Base-by-base conservation (phyloP, 2,113 vertebrate genomes). In the Nothoprocta pentlandii region DNA sequence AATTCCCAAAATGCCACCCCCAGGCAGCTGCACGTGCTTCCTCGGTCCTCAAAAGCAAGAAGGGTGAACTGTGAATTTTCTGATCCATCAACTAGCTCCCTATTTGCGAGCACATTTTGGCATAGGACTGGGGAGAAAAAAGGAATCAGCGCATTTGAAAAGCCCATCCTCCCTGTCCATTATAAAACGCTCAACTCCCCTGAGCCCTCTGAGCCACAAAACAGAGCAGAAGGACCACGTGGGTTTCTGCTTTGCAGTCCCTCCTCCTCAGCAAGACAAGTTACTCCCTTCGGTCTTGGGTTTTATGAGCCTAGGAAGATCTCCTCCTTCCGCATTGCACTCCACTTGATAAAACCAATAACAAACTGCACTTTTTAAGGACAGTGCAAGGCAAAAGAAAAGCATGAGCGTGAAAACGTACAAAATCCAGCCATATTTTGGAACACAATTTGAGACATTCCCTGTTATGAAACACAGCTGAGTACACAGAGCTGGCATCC, bases 51-150 rank as follows among this genome's bases (percentile, higher is more conserved):
- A 47, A 36, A 70, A 25, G 22, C 12, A 28, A 63, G 16, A 39
- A 63, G 39, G 53, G 23, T 23, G 22, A 63, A 39, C 36, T 39
- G 22, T 16, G 23, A 63, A 39, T 36, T 39, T 63, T 39, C 22
- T 26, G 23, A 63, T 39, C 61, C 62, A 78, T 34, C 3, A 14
- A 46, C 30, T 20, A 59, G 36, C 25, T 81, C 63, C 67, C 7
- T 14, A 47, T 3, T 47, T 39, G 49, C 4, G 6, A 39, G 12
- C 3, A 3, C 13, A 34, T n/a, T 34, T 80, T 10, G 41, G 56
- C 30, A 42, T 26, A 69, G 66, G 16, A n/a, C 21, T 46, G 0
- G 0, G 3, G 30, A 11, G 4, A 1, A 6, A 15, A 15, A 79
- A 28, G 25, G 11, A 91, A 80, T 20, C 22, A 62, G 9, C 4